These are phyloP conservation scores for Pogonomyrmex barbatus DNA, from an alignment of 1,140 invertebrate species.

Conservation along the genomic window DNA sequence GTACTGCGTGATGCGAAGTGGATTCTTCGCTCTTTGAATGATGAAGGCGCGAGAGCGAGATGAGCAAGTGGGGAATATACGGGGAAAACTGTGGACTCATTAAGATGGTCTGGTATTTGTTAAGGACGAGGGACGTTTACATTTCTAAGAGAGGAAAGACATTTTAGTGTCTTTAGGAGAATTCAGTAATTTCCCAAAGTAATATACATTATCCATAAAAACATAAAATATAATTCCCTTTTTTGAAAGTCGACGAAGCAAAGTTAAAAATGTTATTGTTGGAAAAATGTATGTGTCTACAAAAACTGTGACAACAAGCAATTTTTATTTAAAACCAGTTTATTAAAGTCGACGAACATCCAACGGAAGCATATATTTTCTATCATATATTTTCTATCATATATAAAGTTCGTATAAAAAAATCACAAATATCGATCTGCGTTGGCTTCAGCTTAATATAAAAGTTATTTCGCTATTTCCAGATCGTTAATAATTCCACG, in stretches of 20 bases:
- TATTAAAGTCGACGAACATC: not conserved
- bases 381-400: constrained; percentile 35
- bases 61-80: constrained; percentile 9
- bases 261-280: no score
- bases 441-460: constrained; percentile 63
- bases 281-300: not conserved
- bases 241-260: not conserved
- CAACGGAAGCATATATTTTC: not conserved
- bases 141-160: not conserved
- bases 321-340: not conserved
- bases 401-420: constrained; percentile 50
- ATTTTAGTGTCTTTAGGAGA: constrained; percentile 18
- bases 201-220: no score
- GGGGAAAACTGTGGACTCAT: constrained; percentile 60
- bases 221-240: not conserved
- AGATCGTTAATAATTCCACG: constrained; percentile 41
- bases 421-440: constrained; percentile 61
- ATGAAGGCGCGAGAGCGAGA: constrained; percentile 33
- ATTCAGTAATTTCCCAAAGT: constrained; percentile 11
- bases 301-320: not conserved
- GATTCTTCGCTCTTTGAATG: constrained; percentile 61
- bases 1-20: constrained; percentile 44
- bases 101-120: constrained; percentile 66
- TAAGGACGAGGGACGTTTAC: constrained; percentile 42
- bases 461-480: constrained; percentile 19